Base-by-base conservation (phyloP, 2,888 invertebrate species). In the Sinodicranocentrus sp. region DNA sequence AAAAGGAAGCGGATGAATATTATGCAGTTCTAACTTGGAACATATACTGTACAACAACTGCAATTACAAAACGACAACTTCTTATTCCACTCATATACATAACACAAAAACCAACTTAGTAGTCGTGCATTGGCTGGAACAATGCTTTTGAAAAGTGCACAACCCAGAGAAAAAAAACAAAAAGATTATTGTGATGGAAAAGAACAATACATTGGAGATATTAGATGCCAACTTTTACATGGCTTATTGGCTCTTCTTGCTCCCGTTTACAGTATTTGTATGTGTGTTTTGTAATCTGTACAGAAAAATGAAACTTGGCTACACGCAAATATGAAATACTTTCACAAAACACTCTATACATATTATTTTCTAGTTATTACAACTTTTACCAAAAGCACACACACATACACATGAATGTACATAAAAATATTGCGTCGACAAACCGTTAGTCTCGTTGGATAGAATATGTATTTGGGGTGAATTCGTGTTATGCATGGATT, bases 251-350 rank as follows among this genome's bases (percentile, higher is more conserved):
- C 28, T 33, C 63, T 23, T 5, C 15, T 21, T 21, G 3, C 23
- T 63, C 33, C 33, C 63, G 1, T 33, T 19, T 28, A 23, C 23
- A n/a, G 17, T 48, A 8, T 48, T 52, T 57, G 8, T 23, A 48
- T 17, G 8, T 26, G 61, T n/a, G 5, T 26, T 26, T 25, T 68
- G 77, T 59, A 68, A 77, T 77, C 54, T 77, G 52, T 33, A 57
- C 78, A 63, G 28, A 33, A 21, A 48, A 39, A 52, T 54, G 68
- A 79, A 71, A 71, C 44, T 79, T 79, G 78, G 78, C 78, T 79
- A 79, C 78, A 79, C 78, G 78, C 78, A 79, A 79, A 52, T 61
- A 71, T 61, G 52, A 70, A 70, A 79, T 79, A 79, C 70, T 79
- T 79, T 70, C 48, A 61, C 71, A 79, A 63, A 67, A 77, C 17